These are phyloP conservation scores for Camelus dromedarius DNA, from an alignment of 2,113 vertebrate genomes.

Conservation along the genomic window DNA sequence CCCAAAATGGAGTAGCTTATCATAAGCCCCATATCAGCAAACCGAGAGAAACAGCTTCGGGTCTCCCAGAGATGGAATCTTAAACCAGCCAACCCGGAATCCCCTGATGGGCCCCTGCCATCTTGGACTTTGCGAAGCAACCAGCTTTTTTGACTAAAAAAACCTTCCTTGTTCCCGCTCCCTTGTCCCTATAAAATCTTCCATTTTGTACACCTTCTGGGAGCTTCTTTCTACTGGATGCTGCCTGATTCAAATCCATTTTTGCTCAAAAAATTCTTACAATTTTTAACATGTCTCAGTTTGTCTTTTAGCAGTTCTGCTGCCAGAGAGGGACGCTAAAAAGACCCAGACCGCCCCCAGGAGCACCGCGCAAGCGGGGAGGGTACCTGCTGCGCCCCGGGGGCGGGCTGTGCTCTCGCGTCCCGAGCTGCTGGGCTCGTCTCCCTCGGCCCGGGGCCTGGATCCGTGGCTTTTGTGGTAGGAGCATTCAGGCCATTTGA, in stretches of 20 bases:
- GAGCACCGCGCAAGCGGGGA: not conserved
- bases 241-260: accelerated
- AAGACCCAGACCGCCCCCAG: accelerated
- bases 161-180: no score
- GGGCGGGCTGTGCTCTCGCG: accelerated
- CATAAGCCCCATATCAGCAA: not conserved
- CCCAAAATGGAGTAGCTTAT: accelerated
- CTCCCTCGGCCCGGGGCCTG: not conserved
- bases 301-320: not conserved
- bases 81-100: no score
- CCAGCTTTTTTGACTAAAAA: accelerated
- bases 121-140: not conserved
- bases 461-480: accelerated
- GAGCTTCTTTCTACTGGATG: not conserved
- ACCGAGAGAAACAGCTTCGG: not conserved
- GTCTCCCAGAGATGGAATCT: not conserved
- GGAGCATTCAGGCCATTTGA: accelerated
- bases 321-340: not conserved
- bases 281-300: not conserved
- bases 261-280: not conserved
- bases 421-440: not conserved
- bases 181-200: no score
- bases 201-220: accelerated
- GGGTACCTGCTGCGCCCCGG: not conserved
- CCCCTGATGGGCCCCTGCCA: not conserved